Evolutionary conservation across 2,888 invertebrate genomes (phyloP), one percentile per base, ranked within the genome.

Genomic region (Limnephilus rhombicus): DNA sequence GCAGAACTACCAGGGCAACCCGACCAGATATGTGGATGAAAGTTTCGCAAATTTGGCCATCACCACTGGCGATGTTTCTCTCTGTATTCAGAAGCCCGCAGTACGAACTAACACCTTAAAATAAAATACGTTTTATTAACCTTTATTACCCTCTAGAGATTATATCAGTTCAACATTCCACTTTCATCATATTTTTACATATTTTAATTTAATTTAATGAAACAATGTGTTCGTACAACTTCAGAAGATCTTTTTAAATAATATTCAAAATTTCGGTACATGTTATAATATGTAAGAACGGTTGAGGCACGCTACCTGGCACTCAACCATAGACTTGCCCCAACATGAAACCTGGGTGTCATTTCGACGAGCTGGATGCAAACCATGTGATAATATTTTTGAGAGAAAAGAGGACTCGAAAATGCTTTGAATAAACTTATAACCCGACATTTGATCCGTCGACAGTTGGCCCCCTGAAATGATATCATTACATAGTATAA

Each of bases 1-100:
- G 11, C 88, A 91, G 18, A 92, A 91, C 41, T 37, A 34, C 85
- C 41, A 89, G 34, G 68, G 29, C 31, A 18, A 49, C 3, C 31
- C n/a, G 3, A 34, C 49, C 31, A 12, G 90, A 90, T 18, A 34
- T 53, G 86, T 92, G 31, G 94, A 95, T 88, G 94, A 94, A 12
- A 95, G 95, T 93, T 94, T 95, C 85, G 95, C 95, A 3, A 94
- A 95, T 94, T 94, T 95, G 18, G 95, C 95, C 9, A 89, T 95
- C 29, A 94, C 95, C 87, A 95, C 95, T 2, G 95, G 95, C 0
- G 95, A 96, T 94, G 94, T 96, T 31, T 95, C 95, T 0, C 92
- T 95, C 83, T 95, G 95, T 85, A 95, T 95, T 1, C 94, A 95
- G 45, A 95, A 94, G 93, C 92, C 91, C 31, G 94, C 93, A 11